Percentiles rank a stretch among this genome's conserved stretches.
Evolutionary conservation across 2,888 invertebrate genomes (phyloP).

Genomic region (Brenthis ino): DNA sequence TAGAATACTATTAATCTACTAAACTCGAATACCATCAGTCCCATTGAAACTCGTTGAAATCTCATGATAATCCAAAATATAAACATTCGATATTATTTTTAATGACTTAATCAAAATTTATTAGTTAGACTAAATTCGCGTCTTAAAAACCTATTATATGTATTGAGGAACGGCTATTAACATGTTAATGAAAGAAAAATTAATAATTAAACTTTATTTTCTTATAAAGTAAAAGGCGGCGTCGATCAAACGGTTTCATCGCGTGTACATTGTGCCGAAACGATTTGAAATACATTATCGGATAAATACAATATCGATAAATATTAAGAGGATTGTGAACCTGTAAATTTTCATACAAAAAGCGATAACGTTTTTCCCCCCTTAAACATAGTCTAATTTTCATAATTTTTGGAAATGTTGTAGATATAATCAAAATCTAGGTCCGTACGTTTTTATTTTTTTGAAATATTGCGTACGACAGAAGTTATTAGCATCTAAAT

Average conservation of each 20-base stretch:
- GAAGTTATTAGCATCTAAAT: too few relatives aligned
- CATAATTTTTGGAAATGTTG: too few relatives aligned
- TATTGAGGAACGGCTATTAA: slow-evolving; percentile 59
- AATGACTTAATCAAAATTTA: slow-evolving; percentile 64
- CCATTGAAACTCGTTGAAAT: slow-evolving; percentile 27
- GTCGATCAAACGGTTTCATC: slow-evolving; percentile 39
- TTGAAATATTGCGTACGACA: too few relatives aligned
- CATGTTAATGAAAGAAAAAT: slow-evolving; percentile 56
- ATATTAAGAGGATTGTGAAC: too few relatives aligned
- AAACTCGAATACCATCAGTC: slow-evolving; percentile 25
- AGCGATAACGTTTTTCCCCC: too few relatives aligned
- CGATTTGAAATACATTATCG: not conserved
- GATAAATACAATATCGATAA: not conserved
- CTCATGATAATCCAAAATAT: slow-evolving; percentile 39
- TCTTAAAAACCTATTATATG: slow-evolving; percentile 55
- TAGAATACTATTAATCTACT: slow-evolving; percentile 22
- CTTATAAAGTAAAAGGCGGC: slow-evolving; percentile 61
- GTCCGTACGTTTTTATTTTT: too few relatives aligned
- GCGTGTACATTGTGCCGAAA: slow-evolving; percentile 23
- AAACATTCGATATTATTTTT: slow-evolving; percentile 40
- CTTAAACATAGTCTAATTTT: too few relatives aligned
- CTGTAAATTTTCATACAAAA: too few relatives aligned
- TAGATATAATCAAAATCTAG: too few relatives aligned
- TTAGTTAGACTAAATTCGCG: slow-evolving; percentile 53
- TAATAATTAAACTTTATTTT: slow-evolving; percentile 54